Evolutionary conservation across 1,140 invertebrate species (phyloP).

Genomic region (Cherax quadricarinatus): DNA sequence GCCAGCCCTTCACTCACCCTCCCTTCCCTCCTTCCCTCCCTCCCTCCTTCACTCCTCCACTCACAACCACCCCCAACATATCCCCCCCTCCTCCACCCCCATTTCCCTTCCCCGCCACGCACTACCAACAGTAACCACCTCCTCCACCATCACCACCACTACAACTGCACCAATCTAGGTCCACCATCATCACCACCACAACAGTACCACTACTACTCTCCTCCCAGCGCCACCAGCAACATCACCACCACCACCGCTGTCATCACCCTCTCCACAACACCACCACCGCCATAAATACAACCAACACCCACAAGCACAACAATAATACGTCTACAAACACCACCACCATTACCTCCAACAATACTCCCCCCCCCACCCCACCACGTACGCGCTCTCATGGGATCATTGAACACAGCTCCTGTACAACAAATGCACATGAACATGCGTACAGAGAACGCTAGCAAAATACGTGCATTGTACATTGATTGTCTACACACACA

Average conservation of each 20-base stretch:
- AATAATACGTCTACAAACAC: background rate
- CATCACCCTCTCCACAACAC: too few species aligned
- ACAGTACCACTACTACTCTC: background rate
- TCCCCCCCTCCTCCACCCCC: background rate
- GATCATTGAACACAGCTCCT: background rate
- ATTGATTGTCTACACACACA: background rate
- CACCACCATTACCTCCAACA: background rate
- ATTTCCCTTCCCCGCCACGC: background rate
- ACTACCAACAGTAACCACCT: background rate
- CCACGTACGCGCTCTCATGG: background rate
- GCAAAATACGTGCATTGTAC: background rate
- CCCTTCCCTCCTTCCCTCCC: slow-evolving; percentile 16
- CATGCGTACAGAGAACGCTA: background rate
- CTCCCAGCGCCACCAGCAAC: background rate
- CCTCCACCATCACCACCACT: background rate
- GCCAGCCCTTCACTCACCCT: slow-evolving; percentile 8
- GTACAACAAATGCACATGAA: background rate
- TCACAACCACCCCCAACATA: slow-evolving; percentile 1
- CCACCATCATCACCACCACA: background rate
- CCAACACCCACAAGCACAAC: background rate
- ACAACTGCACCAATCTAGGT: background rate
- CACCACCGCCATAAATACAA: background rate
- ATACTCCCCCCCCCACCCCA: background rate
- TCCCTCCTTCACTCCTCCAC: background rate
- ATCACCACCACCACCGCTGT: background rate